Conservation (phyloP, 1,140 invertebrate species). For the Drosophila obscura region DNA sequence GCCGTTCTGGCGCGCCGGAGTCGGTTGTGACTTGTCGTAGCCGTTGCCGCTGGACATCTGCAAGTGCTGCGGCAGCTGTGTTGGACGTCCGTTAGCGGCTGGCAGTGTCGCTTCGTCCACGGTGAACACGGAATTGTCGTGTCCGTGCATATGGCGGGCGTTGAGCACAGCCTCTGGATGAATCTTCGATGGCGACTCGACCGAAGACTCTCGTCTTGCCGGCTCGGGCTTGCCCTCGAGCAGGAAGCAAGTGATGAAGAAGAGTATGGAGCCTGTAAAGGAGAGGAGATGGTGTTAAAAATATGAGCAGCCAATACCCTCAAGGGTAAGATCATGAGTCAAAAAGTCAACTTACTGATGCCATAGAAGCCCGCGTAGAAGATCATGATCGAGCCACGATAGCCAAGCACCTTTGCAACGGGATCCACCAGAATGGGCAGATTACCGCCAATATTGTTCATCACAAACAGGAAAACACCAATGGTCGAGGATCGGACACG, state of each 20-base stretch:
- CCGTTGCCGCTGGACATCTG: constrained; percentile 70
- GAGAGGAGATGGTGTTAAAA: not conserved
- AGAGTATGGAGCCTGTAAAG: constrained; percentile 70
- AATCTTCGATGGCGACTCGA: constrained; percentile 42
- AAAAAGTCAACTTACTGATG: constrained; percentile 85
- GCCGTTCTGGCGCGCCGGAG: constrained; percentile 48
- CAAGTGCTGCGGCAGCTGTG: constrained; percentile 71
- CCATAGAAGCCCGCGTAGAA: constrained; percentile 94
- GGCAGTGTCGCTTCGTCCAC: constrained; percentile 66
- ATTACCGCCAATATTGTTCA: constrained; percentile 97
- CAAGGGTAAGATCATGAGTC: not conserved
- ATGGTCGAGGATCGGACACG: constrained; percentile 92
- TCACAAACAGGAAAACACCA: constrained; percentile 94
- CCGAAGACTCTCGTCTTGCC: constrained; percentile 11
- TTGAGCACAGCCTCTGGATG: constrained; percentile 58
- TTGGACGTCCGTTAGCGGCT: constrained; percentile 68
- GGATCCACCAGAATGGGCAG: constrained; percentile 94
- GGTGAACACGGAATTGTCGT: constrained; percentile 79
- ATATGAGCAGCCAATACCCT: not conserved
- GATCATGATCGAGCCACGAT: constrained; percentile 92
- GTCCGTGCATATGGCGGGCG: constrained; percentile 73
- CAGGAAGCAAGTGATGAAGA: constrained; percentile 78
- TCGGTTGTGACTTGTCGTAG: constrained; percentile 61
- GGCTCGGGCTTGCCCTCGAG: constrained; percentile 66
- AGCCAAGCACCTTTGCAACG: constrained; percentile 91